Conservation (phyloP, 2,888 invertebrate species). For the Apantesis nais region DNA sequence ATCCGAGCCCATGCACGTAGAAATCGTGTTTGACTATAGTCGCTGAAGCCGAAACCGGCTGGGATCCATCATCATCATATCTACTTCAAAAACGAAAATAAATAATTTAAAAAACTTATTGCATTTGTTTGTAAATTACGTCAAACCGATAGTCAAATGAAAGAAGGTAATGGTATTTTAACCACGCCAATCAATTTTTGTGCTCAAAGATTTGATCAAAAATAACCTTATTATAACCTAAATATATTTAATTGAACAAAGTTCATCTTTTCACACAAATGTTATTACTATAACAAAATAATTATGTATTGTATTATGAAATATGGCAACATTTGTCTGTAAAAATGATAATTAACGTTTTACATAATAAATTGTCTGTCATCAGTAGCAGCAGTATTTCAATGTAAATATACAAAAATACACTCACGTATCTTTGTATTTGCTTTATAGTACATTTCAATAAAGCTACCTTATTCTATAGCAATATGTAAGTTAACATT, state of each 20-base stretch:
- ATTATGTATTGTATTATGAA: neutral
- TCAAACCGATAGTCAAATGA: too few relatives aligned
- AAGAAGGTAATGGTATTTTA: neutral
- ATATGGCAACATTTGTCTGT: neutral
- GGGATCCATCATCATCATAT: too few relatives aligned
- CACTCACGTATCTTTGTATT: neutral
- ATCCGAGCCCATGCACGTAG: too few relatives aligned
- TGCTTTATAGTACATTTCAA: neutral
- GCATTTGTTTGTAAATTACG: neutral
- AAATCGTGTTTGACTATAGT: too few relatives aligned
- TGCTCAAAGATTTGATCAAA: neutral
- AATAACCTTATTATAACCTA: too few relatives aligned
- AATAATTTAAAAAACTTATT: neutral
- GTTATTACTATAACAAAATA: neutral
- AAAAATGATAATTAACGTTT: neutral
- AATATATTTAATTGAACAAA: too few relatives aligned
- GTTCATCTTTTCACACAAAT: neutral
- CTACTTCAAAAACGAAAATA: too few relatives aligned
- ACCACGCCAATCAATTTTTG: neutral
- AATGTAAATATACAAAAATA: neutral
- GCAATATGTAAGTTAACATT: neutral
- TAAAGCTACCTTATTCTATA: neutral
- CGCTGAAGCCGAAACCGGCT: too few relatives aligned
- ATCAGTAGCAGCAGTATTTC: neutral
- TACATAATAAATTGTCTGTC: neutral